Evolutionary conservation across 2,888 invertebrate genomes (phyloP).

Genomic region (Stenodema calcarata): DNA sequence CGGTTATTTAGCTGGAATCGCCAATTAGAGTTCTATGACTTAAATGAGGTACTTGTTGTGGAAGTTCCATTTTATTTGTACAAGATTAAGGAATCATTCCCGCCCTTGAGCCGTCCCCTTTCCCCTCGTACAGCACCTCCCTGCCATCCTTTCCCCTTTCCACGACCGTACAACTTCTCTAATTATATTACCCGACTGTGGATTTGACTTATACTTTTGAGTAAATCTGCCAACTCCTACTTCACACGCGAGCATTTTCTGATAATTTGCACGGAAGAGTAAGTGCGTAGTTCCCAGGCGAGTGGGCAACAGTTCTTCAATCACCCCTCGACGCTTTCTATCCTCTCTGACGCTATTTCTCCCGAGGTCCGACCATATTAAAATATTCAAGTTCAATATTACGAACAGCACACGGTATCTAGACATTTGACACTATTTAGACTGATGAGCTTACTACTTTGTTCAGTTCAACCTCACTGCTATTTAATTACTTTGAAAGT

Average conservation of each 20-base stretch:
- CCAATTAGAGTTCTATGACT: conserved; percentile 51
- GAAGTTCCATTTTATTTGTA: conserved; percentile 51
- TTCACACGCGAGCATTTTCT: conserved; percentile 13
- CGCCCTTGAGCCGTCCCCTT: not conserved
- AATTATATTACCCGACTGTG: conserved; percentile 45
- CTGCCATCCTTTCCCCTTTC: not conserved
- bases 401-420: no score
- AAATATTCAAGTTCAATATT: no score
- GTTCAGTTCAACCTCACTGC: no score
- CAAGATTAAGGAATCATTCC: conserved; percentile 49
- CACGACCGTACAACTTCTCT: conserved; percentile 23
- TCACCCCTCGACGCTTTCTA: no score
- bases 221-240: conserved; percentile 28
- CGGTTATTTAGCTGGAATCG: conserved; percentile 48
- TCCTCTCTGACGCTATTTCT: no score
- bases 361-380: no score
- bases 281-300: not conserved
- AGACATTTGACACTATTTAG: no score
- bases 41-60: conserved; percentile 48
- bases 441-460: no score
- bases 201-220: conserved; percentile 43
- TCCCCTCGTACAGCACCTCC: not conserved
- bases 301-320: not conserved
- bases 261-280: conserved; percentile 5
- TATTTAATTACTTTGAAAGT: no score